A percentile compares a stretch with the other conserved stretches of the same genome.
Evolutionary conservation across 2,888 invertebrate genomes (phyloP).

Genomic region (Eugnorisma glareosa): DNA sequence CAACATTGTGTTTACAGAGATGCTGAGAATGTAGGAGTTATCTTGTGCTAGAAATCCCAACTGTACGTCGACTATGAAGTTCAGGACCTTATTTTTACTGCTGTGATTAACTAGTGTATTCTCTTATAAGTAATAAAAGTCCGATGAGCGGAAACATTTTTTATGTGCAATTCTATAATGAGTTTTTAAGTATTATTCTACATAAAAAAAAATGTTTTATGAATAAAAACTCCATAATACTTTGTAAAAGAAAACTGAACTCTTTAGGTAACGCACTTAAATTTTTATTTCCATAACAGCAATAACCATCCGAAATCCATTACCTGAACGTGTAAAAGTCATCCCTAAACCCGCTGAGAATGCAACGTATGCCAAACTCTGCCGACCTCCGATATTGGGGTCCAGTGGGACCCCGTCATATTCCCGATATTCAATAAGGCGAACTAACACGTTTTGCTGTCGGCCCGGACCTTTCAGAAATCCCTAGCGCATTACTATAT

Average conservation of each 20-base stretch:
- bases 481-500: constrained; percentile 82
- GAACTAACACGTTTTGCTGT: constrained; percentile 85
- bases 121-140: not conserved
- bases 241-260: not conserved
- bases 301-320: constrained; percentile 75
- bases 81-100: not conserved
- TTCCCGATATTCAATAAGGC: constrained; percentile 87
- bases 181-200: not conserved
- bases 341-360: constrained; percentile 79
- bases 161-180: not conserved
- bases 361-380: constrained; percentile 77
- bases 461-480: constrained; percentile 80
- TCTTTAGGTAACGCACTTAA: constrained; percentile 47
- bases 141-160: not conserved
- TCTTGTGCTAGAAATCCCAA: not conserved
- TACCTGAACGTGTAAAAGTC: constrained; percentile 77
- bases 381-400: constrained; percentile 76
- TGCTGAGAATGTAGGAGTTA: not conserved
- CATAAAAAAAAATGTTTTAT: not conserved
- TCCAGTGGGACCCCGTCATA: constrained; percentile 82
- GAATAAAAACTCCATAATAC: not conserved
- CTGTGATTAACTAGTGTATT: not conserved
- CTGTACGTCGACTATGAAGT: not conserved
- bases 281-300: constrained; percentile 64
- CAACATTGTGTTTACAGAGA: not conserved